Conservation (phyloP, 2,888 invertebrate genomes). For the Noctuana brunneofusca region DNA sequence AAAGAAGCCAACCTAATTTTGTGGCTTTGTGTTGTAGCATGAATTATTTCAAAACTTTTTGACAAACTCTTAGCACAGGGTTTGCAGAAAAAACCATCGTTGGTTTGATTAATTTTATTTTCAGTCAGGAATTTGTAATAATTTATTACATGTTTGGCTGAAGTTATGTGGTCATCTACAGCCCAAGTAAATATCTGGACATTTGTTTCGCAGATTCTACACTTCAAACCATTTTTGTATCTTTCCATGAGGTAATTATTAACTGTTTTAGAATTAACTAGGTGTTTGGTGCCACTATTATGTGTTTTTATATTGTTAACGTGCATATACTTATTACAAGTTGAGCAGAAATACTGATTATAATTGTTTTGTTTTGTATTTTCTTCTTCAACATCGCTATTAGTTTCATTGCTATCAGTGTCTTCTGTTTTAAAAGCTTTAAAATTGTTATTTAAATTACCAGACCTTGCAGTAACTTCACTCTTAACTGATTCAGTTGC, state of each 20-base stretch:
- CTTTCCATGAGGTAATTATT: constrained; percentile 16
- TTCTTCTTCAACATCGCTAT: not conserved
- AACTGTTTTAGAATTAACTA: not conserved
- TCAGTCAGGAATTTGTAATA: not conserved
- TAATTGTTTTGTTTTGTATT: not conserved
- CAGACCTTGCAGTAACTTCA: not conserved
- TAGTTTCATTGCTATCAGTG: not conserved
- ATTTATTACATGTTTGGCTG: not conserved
- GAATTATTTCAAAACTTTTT: not conserved
- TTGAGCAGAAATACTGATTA: not conserved
- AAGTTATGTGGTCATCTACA: not conserved
- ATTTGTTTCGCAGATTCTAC: not conserved
- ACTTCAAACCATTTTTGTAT: not conserved
- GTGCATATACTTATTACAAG: constrained; percentile 16
- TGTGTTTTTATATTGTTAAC: constrained; percentile 8
- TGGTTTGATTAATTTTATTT: not conserved
- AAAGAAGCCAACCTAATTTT: constrained; percentile 2
- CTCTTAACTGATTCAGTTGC: not conserved
- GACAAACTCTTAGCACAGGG: not conserved
- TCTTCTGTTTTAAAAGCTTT: not conserved
- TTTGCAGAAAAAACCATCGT: not conserved
- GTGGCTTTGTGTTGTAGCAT: not conserved
- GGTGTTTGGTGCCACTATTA: constrained; percentile 9
- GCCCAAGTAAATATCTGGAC: not conserved
- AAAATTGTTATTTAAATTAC: not conserved